These are phyloP conservation scores for Cataglyphis hispanica DNA, from an alignment of 1,140 invertebrate species.

Conservation along the genomic window DNA sequence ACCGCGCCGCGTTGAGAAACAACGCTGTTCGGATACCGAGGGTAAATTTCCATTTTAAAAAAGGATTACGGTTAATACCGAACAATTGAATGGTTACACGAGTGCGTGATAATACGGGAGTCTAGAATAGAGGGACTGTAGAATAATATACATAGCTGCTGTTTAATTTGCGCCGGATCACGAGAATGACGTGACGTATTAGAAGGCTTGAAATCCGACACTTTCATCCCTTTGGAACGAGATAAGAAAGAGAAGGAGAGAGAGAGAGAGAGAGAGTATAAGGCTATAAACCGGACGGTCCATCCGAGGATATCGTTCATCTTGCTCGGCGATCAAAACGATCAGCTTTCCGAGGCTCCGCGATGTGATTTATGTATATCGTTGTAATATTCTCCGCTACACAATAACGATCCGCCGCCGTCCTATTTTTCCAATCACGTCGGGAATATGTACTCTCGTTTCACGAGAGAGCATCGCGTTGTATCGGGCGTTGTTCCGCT, in stretches of 20 bases:
- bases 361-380: constrained; percentile 27
- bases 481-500: constrained; percentile 31
- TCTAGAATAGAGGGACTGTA: neutral
- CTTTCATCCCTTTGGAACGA: neutral
- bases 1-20: neutral
- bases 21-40: neutral
- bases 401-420: constrained; percentile 35
- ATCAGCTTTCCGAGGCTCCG: constrained; percentile 30
- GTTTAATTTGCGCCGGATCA: no score
- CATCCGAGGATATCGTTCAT: neutral
- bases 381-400: constrained; percentile 4
- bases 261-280: neutral
- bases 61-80: constrained; percentile 49
- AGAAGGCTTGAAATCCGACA: no score
- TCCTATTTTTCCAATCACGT: constrained; percentile 60
- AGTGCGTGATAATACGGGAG: constrained; percentile 17
- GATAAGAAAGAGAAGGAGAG: neutral
- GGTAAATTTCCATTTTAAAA: constrained; percentile 6
- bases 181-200: no score
- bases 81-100: constrained; percentile 47
- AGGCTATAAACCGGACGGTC: neutral
- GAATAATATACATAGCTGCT: no score
- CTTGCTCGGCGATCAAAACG: constrained; percentile 39
- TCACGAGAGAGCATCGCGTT: neutral
- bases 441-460: constrained; percentile 36